phyloP scores from a whole-genome alignment of 2,888 invertebrate species.

The Rhorus exstirpatorius region DNA sequence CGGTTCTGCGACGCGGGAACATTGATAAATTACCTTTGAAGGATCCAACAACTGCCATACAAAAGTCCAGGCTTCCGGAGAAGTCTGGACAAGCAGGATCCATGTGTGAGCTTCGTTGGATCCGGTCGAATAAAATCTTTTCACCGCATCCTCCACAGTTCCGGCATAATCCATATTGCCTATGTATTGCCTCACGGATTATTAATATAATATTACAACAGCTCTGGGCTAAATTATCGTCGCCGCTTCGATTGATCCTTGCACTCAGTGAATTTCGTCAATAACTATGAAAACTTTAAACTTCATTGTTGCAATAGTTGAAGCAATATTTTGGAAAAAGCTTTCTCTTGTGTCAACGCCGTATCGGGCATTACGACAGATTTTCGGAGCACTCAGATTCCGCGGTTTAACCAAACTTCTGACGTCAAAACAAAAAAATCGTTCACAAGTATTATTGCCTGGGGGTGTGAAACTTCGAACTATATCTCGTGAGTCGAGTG shows the following conservation, averaged over 20 bases:
- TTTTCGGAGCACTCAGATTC: neutral
- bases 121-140: constrained; percentile 88
- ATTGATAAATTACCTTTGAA: constrained; percentile 89
- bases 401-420: constrained; percentile 33
- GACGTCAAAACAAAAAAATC: constrained; percentile 18
- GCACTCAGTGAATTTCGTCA: constrained; percentile 20
- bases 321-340: constrained; percentile 5
- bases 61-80: constrained; percentile 96
- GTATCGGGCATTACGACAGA: constrained; percentile 7
- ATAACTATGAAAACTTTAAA: neutral
- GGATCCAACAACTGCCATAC: constrained; percentile 95
- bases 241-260: neutral
- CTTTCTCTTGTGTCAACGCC: constrained; percentile 14
- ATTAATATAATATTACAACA: neutral
- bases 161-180: constrained; percentile 82
- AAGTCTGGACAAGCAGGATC: constrained; percentile 94
- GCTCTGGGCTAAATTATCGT: neutral
- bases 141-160: constrained; percentile 86
- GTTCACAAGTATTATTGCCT: neutral
- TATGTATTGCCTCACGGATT: neutral
- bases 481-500: neutral
- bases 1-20: neutral
- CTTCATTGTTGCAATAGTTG: constrained; percentile 21
- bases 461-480: neutral
- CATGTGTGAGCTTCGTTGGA: constrained; percentile 94